Evolutionary conservation across 2,888 invertebrate genomes (phyloP).

Genomic region (Endomychus coccineus): DNA sequence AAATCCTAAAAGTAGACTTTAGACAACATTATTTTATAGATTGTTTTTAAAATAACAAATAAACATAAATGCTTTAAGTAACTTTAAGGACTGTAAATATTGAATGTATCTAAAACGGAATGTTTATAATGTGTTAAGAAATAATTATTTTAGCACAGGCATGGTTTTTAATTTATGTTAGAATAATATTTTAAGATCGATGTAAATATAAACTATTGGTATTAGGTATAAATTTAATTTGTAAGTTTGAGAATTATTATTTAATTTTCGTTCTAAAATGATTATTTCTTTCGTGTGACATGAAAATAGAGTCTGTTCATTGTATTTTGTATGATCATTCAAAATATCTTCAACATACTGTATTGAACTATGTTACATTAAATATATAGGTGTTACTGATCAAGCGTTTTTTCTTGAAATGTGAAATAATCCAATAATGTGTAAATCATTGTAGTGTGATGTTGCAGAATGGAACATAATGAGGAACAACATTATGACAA

Average conservation of each 20-base stretch:
- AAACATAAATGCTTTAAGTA: conserved; percentile 41
- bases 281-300: conserved; percentile 28
- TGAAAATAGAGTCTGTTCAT: conserved; percentile 34
- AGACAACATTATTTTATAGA: conserved; percentile 22
- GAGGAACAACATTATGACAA: no score
- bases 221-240: no score
- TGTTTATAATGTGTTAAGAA: conserved; percentile 27
- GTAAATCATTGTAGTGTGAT: neutral
- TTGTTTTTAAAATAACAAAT: conserved; percentile 26
- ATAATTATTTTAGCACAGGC: conserved; percentile 23
- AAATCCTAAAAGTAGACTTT: no score
- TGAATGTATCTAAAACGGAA: conserved; percentile 30
- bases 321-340: conserved; percentile 32
- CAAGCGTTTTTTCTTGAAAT: conserved; percentile 4
- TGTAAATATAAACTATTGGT: no score
- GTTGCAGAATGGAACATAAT: no score
- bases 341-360: conserved; percentile 36
- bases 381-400: conserved; percentile 41
- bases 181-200: no score
- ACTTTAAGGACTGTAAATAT: conserved; percentile 34
- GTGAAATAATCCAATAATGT: neutral
- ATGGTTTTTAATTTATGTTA: no score
- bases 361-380: conserved; percentile 35
- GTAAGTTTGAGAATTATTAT: conserved; percentile 10
- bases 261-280: conserved; percentile 24